These are phyloP conservation scores for Falcaria lacertinaria DNA, from an alignment of 2,888 invertebrate species.

Conservation along the genomic window DNA sequence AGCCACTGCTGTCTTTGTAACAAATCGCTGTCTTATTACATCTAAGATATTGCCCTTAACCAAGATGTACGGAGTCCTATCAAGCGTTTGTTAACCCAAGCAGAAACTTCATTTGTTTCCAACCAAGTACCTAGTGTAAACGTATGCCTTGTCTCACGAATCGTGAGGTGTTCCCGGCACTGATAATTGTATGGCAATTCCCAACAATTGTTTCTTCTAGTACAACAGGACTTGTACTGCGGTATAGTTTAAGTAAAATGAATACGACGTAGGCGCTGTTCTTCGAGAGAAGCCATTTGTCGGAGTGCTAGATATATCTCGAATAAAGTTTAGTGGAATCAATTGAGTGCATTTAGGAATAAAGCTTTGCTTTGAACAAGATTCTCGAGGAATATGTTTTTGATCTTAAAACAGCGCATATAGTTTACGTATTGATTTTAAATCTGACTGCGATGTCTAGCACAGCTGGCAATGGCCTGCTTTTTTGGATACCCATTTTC, in stretches of 20 bases:
- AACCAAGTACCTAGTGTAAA: neutral
- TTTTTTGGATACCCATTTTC: too few species aligned
- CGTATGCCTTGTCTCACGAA: constrained; percentile 7
- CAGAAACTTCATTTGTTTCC: neutral
- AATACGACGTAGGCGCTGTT: constrained; percentile 2
- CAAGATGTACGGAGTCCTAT: neutral
- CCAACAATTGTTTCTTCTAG: constrained; percentile 1
- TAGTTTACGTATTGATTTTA: too few species aligned
- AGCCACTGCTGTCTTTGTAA: too few species aligned
- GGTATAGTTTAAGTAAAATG: constrained; percentile 8
- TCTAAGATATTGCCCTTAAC: too few species aligned
- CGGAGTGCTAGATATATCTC: neutral
- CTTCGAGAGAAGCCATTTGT: constrained; percentile 5
- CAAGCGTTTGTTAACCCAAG: neutral
- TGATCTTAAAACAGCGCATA: too few species aligned
- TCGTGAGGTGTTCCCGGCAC: constrained; percentile 15
- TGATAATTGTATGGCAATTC: constrained; percentile 19
- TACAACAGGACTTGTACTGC: neutral
- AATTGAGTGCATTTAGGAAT: too few species aligned
- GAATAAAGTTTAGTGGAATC: neutral
- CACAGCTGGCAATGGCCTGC: too few species aligned
- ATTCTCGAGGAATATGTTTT: too few species aligned
- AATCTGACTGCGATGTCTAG: too few species aligned
- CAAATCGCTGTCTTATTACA: too few species aligned
- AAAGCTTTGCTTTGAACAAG: too few species aligned